Evolutionary conservation across 2,113 vertebrate genomes (phyloP).

Genomic region (Dromiciops gliroides): DNA sequence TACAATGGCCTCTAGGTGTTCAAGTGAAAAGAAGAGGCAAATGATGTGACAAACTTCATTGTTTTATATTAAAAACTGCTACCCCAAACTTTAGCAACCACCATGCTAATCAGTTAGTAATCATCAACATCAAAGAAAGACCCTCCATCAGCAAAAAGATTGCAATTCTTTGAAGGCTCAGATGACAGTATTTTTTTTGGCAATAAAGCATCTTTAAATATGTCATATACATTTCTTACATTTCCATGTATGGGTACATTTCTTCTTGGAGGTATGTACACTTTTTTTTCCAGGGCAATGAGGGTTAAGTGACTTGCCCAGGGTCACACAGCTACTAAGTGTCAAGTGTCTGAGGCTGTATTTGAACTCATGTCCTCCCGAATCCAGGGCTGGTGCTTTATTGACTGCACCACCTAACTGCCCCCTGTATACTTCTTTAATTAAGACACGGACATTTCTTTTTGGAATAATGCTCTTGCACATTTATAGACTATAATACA

Average conservation of each 20-base stretch:
- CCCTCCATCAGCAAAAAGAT: background rate
- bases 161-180: background rate
- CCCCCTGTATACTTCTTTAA: too few relatives aligned
- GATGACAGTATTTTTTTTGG: background rate
- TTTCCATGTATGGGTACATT: too few relatives aligned
- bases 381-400: too few relatives aligned
- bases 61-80: background rate
- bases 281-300: too few relatives aligned
- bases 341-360: too few relatives aligned
- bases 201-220: background rate
- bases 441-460: background rate
- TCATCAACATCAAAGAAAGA: background rate
- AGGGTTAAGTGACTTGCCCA: too few relatives aligned
- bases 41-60: background rate
- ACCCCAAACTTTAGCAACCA: background rate
- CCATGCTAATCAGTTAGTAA: background rate
- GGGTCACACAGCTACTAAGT: too few relatives aligned
- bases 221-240: too few relatives aligned
- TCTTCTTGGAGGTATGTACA: too few relatives aligned
- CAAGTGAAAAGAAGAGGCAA: background rate
- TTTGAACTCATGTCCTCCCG: too few relatives aligned
- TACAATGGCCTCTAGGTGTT: background rate
- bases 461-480: background rate
- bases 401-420: too few relatives aligned
- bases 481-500: background rate